Evolutionary conservation across 1,140 invertebrate genomes (phyloP).

Genomic region (Brachionus koreanus): DNA sequence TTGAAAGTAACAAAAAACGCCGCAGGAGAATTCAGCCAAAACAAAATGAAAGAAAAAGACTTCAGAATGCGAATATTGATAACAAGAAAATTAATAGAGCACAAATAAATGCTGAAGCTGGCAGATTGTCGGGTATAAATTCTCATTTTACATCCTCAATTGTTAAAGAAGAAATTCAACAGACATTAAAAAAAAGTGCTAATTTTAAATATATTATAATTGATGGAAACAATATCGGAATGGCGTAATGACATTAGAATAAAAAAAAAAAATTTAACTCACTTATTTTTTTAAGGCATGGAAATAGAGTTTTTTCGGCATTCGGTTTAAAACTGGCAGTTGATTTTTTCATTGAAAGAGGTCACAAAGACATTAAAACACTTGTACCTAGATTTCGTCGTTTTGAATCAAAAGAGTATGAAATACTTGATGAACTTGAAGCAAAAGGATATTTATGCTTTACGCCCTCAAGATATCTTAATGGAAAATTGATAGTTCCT

Average conservation of each 20-base stretch:
- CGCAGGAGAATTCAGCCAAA: too few relatives aligned
- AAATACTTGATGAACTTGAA: conserved; percentile 5
- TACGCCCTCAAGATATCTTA: conserved; percentile 23
- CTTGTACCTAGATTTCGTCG: not conserved
- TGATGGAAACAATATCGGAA: conserved; percentile 28
- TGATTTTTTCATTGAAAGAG: conserved; percentile 20
- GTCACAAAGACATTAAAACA: not conserved
- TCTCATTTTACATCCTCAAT: too few relatives aligned
- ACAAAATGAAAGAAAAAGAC: too few relatives aligned
- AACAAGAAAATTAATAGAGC: too few relatives aligned
- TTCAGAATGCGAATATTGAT: too few relatives aligned
- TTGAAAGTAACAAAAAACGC: too few relatives aligned
- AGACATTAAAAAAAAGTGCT: not conserved
- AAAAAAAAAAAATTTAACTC: not conserved
- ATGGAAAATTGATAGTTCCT: conserved; percentile 18
- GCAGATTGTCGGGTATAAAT: too few relatives aligned
- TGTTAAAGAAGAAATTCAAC: too few relatives aligned
- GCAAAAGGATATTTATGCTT: not conserved
- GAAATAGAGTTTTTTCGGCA: not conserved
- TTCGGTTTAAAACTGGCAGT: not conserved
- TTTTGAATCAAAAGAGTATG: not conserved
- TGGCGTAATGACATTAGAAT: not conserved
- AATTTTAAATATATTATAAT: not conserved
- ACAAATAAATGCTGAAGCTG: too few relatives aligned
- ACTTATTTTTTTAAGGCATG: conserved; percentile 4